These are phyloP conservation scores for Gibbula magus DNA, from an alignment of 2,888 invertebrate species.

Conservation along the genomic window DNA sequence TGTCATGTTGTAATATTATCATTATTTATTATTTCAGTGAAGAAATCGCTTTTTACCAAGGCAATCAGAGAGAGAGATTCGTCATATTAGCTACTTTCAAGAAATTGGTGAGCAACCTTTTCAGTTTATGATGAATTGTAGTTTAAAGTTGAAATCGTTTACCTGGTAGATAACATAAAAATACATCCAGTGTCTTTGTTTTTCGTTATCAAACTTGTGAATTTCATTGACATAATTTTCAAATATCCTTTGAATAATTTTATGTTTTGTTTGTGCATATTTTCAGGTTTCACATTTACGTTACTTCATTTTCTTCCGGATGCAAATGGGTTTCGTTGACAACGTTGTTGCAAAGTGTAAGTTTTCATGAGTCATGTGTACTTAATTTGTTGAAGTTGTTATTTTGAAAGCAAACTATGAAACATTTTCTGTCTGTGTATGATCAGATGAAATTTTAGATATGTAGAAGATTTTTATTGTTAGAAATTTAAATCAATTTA, in stretches of 20 bases:
- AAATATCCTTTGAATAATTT: neutral
- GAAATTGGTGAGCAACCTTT: slow-evolving; percentile 80
- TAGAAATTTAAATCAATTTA: no score
- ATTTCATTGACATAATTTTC: neutral
- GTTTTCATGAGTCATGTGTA: slow-evolving; percentile 57
- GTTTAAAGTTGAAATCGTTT: neutral
- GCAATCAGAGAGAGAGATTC: slow-evolving; percentile 86
- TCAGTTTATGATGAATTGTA: neutral
- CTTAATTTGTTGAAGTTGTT: no score
- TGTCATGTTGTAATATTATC: neutral
- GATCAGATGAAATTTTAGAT: no score
- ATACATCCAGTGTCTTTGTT: neutral
- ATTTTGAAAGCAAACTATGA: no score
- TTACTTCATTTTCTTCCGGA: slow-evolving; percentile 90
- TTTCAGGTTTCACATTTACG: slow-evolving; percentile 85
- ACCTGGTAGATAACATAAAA: neutral
- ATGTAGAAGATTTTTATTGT: no score
- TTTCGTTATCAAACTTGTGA: neutral
- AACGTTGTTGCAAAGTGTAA: slow-evolving; percentile 97
- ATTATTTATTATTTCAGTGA: slow-evolving; percentile 79
- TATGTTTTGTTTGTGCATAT: slow-evolving; percentile 33
- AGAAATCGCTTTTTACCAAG: slow-evolving; percentile 85
- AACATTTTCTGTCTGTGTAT: no score
- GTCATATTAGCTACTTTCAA: slow-evolving; percentile 92
- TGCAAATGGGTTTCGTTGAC: slow-evolving; percentile 94